Conservation (phyloP, 2,113 vertebrate genomes). For the Siniperca knerii region DNA sequence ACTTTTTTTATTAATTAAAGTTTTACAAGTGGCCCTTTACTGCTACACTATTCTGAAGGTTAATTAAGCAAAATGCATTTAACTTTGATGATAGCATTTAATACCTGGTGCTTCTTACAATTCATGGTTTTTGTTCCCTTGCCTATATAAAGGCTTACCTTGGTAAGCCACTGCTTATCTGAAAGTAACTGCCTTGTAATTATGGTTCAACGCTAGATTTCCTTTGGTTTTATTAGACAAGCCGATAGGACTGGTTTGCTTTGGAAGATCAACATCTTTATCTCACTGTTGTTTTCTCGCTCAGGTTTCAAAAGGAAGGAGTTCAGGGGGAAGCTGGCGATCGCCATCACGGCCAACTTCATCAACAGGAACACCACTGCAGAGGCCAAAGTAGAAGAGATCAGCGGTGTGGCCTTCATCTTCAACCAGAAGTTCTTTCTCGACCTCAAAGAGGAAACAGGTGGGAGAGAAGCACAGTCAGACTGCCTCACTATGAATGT, state of each 20-base stretch:
- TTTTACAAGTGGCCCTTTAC: slow-evolving; percentile 6
- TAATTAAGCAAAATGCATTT: slow-evolving; percentile 21
- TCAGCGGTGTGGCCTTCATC: slow-evolving; percentile 98
- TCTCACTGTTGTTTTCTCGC: neutral
- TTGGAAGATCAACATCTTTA: slow-evolving; percentile 30
- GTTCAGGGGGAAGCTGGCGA: slow-evolving; percentile 97
- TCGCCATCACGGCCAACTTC: slow-evolving; percentile 99
- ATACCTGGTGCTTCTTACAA: slow-evolving; percentile 18
- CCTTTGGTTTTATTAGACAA: slow-evolving; percentile 50
- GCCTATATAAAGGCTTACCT: slow-evolving; percentile 52
- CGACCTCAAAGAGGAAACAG: slow-evolving; percentile 96
- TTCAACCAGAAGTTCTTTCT: slow-evolving; percentile 99
- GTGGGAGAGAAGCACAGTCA: slow-evolving; percentile 74
- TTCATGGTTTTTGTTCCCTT: slow-evolving; percentile 36
- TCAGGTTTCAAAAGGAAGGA: slow-evolving; percentile 97
- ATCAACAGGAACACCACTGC: slow-evolving; percentile 97
- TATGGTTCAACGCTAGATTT: slow-evolving; percentile 61
- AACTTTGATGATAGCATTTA: slow-evolving; percentile 29
- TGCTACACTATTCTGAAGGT: slow-evolving; percentile 19
- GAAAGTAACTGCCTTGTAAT: slow-evolving; percentile 69
- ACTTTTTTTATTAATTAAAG: neutral
- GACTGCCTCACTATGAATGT: neutral
- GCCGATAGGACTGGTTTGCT: slow-evolving; percentile 13
- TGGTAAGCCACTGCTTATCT: slow-evolving; percentile 55
- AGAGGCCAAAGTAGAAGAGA: slow-evolving; percentile 98